phyloP scores from a whole-genome alignment of 2,888 invertebrate genomes.

The Machimus rusticus region DNA sequence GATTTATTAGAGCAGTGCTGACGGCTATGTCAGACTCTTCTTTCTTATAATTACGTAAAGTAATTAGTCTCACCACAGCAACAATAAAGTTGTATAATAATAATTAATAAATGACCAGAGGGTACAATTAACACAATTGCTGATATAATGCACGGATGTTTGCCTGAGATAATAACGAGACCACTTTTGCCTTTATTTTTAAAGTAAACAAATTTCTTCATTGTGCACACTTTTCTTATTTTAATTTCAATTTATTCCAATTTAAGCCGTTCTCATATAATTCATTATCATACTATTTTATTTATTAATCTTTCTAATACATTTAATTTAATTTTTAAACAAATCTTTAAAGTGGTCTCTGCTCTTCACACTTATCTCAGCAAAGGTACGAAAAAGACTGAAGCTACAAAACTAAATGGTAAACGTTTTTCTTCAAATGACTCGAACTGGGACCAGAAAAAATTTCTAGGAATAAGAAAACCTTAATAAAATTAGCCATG shows the following conservation, averaged over 20 bases:
- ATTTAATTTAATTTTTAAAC: not conserved
- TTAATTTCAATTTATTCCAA: not conserved
- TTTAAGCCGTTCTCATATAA: not conserved
- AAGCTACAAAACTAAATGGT: not conserved
- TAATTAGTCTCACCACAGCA: not conserved
- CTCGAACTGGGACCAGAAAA: not conserved
- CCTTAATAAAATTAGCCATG: not conserved
- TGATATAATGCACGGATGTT: not conserved
- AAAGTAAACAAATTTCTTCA: not conserved
- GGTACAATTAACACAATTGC: not conserved
- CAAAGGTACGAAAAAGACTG: not conserved
- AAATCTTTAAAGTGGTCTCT: not conserved
- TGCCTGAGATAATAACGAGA: not conserved
- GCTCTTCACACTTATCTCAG: not conserved
- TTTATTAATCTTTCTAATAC: not conserved
- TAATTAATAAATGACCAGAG: not conserved
- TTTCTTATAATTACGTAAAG: not conserved
- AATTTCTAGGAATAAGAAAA: not conserved
- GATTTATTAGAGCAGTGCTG: too few relatives aligned
- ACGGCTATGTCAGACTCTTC: too few relatives aligned
- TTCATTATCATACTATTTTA: not conserved
- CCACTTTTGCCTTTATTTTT: not conserved
- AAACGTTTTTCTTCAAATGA: not conserved
- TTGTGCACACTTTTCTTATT: not conserved
- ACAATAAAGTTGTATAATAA: not conserved